Base-by-base conservation (phyloP, 2,888 invertebrate genomes). In the Sarcophaga carnaria region DNA sequence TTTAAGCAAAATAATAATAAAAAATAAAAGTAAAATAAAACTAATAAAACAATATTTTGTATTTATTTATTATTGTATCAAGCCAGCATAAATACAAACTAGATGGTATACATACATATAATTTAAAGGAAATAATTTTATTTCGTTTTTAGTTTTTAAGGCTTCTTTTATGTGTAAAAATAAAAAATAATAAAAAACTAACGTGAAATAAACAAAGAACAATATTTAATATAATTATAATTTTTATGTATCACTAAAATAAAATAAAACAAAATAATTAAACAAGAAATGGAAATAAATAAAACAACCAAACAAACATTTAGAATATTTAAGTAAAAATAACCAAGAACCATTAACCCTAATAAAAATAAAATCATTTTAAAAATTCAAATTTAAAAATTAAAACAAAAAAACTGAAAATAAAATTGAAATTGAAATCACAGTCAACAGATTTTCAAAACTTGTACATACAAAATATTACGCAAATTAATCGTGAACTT, bases 81-180 rank as follows among this genome's bases (percentile, higher is more conserved):
- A 80, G 60, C 45, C 45, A 37, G 22, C 27, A 77, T 72, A 27
- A 70, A 63, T 45, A 54, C 45, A 72, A 72, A 62, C 10, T 66
- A 78, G 49, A 78, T 80, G 70, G 72, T 70, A 74, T 27, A 69
- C 49, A 54, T 71, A 10, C 27, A 72, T 80, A 6, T 37, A 60
- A 37, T 71, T 27, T 71, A 1, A 54, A 54, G 12, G 11, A 59
- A 25, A 66, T 45, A 75, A 49, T 20, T 22, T 63, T 67, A 12
- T 77, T 83, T 79, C 4, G 14, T 54, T 80, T 83, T 49, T 84
- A 76, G 59, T 74, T 69, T 71, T 71, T 80, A 86, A 76, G 49
- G 86, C 86, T 86, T 85, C 74, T 82, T 69, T 79, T 83, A 72
- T 76, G 71, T 86, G 82, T 82, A 86, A 75, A 86, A 62, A 75